Evolutionary conservation across 2,113 vertebrate genomes (phyloP).

Genomic region (Peromyscus polionotus): DNA sequence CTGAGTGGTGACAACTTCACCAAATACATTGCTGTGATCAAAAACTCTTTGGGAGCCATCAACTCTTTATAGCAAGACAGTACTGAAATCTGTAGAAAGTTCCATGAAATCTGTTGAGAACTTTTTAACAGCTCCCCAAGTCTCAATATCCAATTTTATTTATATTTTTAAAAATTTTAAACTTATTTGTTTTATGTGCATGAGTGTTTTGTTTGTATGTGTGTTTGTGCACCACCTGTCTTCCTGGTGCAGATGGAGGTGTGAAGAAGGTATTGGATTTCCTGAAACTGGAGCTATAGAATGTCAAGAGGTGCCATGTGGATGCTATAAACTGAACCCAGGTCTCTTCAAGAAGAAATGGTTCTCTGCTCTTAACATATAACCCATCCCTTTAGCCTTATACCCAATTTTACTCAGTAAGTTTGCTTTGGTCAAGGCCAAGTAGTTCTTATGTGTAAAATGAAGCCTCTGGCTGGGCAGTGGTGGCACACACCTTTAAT

Average conservation of each 20-base stretch:
- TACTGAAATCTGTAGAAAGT: conserved; percentile 36
- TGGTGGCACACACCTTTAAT: no score
- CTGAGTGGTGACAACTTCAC: background rate
- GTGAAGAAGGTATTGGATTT: background rate
- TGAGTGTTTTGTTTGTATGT: background rate
- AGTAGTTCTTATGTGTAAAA: conserved; percentile 13
- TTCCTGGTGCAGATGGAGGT: background rate
- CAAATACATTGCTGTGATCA: conserved; percentile 68
- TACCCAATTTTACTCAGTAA: background rate
- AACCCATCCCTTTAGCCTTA: background rate
- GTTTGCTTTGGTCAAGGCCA: background rate
- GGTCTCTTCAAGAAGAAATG: background rate
- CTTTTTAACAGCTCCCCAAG: conserved; percentile 30
- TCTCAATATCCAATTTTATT: conserved; percentile 8
- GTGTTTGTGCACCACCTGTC: background rate
- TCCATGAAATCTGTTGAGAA: conserved; percentile 8
- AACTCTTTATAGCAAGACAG: background rate
- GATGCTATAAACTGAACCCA: background rate
- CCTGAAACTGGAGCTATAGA: background rate
- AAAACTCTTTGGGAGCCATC: conserved; percentile 63
- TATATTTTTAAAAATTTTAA: background rate
- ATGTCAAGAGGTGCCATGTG: background rate
- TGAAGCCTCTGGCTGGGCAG: background rate
- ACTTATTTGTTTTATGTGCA: no score
- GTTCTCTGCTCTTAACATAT: background rate